A percentile compares a stretch with the other conserved stretches of the same genome.
phyloP scores from a whole-genome alignment of 1,140 invertebrate genomes.

The Apis cerana region DNA sequence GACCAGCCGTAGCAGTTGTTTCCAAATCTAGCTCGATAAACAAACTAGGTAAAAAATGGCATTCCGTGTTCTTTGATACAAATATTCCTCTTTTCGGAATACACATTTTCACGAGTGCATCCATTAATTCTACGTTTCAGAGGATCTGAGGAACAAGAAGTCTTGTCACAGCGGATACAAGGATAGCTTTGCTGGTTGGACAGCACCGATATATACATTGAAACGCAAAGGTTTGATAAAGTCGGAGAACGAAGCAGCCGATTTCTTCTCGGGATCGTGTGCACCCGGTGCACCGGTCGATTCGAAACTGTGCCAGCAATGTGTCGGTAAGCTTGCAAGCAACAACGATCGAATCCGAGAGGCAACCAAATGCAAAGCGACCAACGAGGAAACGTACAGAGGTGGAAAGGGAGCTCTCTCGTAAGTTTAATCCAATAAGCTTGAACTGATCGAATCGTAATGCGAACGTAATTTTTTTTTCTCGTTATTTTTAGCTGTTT shows the following conservation, averaged over 20 bases:
- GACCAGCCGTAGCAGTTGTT: conserved; percentile 84
- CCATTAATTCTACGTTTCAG: conserved; percentile 47
- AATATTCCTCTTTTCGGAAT: too few species aligned
- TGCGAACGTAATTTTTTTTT: background rate
- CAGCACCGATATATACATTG: conserved; percentile 80
- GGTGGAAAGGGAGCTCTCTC: conserved; percentile 84
- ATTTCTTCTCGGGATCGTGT: conserved; percentile 81
- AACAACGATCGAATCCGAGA: conserved; percentile 68
- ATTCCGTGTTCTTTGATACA: too few species aligned
- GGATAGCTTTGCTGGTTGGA: conserved; percentile 80
- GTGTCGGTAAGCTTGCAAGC: conserved; percentile 74
- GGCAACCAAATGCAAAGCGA: conserved; percentile 75
- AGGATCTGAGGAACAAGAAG: conserved; percentile 80
- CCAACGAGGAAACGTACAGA: conserved; percentile 75
- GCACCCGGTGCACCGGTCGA: conserved; percentile 75
- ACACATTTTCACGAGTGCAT: too few species aligned
- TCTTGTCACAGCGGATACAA: conserved; percentile 82
- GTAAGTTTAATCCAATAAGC: conserved; percentile 72
- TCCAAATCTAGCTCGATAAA: conserved; percentile 78
- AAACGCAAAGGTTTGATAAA: conserved; percentile 78
- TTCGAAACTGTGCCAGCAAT: conserved; percentile 77
- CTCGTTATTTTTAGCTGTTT: conserved; percentile 82
- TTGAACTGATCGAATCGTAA: background rate
- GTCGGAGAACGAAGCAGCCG: conserved; percentile 75
- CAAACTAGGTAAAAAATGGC: conserved; percentile 38